These are phyloP conservation scores for Pammene fasciana DNA, from an alignment of 2,888 invertebrate genomes.

Conservation along the genomic window DNA sequence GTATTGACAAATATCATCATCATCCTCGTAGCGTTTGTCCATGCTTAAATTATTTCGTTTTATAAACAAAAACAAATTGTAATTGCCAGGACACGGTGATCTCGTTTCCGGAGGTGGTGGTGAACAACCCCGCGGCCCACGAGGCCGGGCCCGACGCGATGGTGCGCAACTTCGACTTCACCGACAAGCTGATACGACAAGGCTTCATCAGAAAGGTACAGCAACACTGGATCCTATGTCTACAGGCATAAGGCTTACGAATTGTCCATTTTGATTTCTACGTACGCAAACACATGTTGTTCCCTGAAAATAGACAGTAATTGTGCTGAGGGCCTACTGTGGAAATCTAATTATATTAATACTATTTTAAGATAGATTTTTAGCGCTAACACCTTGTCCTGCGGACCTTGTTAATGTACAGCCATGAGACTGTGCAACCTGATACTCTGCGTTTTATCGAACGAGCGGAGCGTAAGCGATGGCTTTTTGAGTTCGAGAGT, in stretches of 20 bases:
- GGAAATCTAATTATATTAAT: too few relatives aligned
- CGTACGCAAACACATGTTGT: too few relatives aligned
- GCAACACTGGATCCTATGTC: too few relatives aligned
- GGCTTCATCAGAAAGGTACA: constrained; percentile 85
- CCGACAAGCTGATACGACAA: constrained; percentile 83
- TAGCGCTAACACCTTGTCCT: background rate
- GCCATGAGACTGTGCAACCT: background rate
- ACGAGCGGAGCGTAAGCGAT: too few relatives aligned
- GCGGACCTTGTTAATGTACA: background rate
- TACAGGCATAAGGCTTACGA: too few relatives aligned
- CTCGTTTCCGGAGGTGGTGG: constrained; percentile 32
- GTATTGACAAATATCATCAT: too few relatives aligned
- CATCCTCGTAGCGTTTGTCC: too few relatives aligned
- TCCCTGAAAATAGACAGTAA: too few relatives aligned
- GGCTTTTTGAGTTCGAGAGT: too few relatives aligned
- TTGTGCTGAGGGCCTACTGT: too few relatives aligned
- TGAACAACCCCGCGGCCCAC: constrained; percentile 22
- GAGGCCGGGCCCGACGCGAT: background rate
- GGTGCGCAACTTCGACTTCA: constrained; percentile 82
- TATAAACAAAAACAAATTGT: background rate
- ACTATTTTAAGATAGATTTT: background rate
- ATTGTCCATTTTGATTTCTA: too few relatives aligned
- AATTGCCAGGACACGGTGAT: constrained; percentile 27
- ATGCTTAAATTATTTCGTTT: too few relatives aligned
- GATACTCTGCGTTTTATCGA: background rate